These are phyloP conservation scores for Patiria miniata DNA, from an alignment of 35 echinoderm and acorn worm genomes.

Conservation along the genomic window DNA sequence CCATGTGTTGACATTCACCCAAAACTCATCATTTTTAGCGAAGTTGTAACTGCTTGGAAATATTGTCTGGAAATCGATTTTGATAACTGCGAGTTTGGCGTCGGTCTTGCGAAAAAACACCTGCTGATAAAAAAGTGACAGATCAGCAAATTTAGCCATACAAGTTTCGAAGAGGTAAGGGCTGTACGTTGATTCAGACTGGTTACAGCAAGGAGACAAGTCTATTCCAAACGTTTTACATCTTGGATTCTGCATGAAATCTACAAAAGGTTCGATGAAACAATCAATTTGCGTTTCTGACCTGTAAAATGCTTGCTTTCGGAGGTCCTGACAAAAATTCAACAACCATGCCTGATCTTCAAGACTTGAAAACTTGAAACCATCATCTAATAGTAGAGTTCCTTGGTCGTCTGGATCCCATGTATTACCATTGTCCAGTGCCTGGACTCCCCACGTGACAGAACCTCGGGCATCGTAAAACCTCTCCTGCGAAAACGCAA, in stretches of 20 bases:
- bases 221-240: neutral
- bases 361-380: constrained; percentile 38
- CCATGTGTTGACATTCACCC: constrained; percentile 57
- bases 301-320: constrained; percentile 62
- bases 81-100: constrained; percentile 38
- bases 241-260: constrained; percentile 41
- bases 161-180: constrained; percentile 55
- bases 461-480: neutral
- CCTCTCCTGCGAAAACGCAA: constrained; percentile 39
- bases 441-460: constrained; percentile 55
- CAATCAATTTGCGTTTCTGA: neutral
- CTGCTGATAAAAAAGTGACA: neutral
- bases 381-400: constrained; percentile 45
- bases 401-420: constrained; percentile 71
- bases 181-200: constrained; percentile 42
- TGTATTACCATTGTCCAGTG: constrained; percentile 57
- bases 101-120: constrained; percentile 48
- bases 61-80: constrained; percentile 46
- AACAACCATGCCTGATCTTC: constrained; percentile 65
- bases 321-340: constrained; percentile 55
- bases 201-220: constrained; percentile 58
- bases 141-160: constrained; percentile 1
- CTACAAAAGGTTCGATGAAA: constrained; percentile 52
- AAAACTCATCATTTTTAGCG: constrained; percentile 58
- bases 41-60: constrained; percentile 32